A percentile compares a stretch with the other conserved stretches of the same genome.
phyloP scores from a whole-genome alignment of 2,113 vertebrate species.

The Sphyrna mokarran region DNA sequence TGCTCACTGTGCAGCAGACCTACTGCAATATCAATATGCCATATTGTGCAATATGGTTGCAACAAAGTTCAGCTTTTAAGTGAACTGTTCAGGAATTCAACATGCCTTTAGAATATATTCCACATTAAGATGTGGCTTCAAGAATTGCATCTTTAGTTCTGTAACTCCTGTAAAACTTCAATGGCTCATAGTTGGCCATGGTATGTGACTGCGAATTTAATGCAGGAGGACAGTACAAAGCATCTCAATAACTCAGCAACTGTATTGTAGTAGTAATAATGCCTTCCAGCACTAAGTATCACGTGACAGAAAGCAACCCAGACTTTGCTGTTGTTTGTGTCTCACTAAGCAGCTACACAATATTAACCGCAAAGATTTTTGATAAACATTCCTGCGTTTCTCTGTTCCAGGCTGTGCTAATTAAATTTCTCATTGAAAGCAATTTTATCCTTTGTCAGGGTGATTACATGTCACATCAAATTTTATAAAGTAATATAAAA shows the following conservation, averaged over 20 bases:
- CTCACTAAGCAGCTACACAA: background rate
- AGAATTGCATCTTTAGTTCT: slow-evolving; percentile 2
- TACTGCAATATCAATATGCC: background rate
- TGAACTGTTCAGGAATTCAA: background rate
- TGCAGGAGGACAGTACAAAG: background rate
- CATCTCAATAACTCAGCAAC: background rate
- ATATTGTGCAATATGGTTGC: background rate
- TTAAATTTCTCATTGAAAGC: background rate
- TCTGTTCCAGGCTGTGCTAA: background rate
- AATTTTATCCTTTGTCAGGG: background rate
- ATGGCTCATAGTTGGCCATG: background rate
- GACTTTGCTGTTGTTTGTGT: background rate
- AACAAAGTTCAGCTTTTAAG: background rate
- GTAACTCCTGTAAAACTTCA: background rate
- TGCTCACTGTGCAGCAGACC: background rate
- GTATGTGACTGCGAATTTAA: background rate
- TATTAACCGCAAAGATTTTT: background rate
- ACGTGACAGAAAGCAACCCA: background rate
- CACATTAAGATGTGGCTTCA: background rate
- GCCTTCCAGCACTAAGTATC: background rate
- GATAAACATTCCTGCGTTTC: background rate
- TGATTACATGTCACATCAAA: background rate
- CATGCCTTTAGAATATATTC: background rate
- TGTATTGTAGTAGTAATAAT: background rate
- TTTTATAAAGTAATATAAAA: background rate